Evolutionary conservation across 1,140 invertebrate genomes (phyloP), one percentile per base, ranked within the genome.

Genomic region (Maniola jurtina): DNA sequence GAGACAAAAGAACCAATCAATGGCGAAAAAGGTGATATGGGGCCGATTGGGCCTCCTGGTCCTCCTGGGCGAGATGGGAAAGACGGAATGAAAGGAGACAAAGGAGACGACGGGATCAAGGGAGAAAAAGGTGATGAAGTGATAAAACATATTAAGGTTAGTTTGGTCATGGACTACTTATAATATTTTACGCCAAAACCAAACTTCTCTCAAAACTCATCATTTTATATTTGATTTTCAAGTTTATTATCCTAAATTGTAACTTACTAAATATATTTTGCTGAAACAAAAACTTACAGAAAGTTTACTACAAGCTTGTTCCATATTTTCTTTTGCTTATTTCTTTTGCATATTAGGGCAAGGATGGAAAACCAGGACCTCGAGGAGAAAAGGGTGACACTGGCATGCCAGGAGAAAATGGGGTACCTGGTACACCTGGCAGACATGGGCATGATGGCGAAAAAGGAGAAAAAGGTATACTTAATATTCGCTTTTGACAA

Each of bases 401-500:
- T 58, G 83, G 80, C 25, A 65, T 67, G 34, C 64, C 70, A n/a
- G 79, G 81, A 34, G 55, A 75, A 48, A 79, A 75, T 52, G 71
- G 68, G 13, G 33, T 70, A 33, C 73, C 75, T 0, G 79, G 79
- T 10, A 47, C 54, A 42, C 76, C 78, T 10, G 83, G 82, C 14
- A 70, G 56, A 25, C 73, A 80, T 61, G 82, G 83, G 16, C 54
- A 15, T 42, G 69, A 72, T 38, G 84, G 76, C 33, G 57, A 70
- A 47, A 64, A 67, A 33, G 84, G 82, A 45, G 58, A 68, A 13
- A 83, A 72, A 72, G 84, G 84, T 80, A 64, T 52, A 45, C 1
- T 11, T n/a, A 11, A 34, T 25, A 55, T 4, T 16, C 7, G 15
- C 5, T 34, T 34, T 5, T 15, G 9, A 55, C 9, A 33, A 14